Base-by-base conservation (phyloP, 2,797 vertebrate genomes). In the Sebastes steindachneri region DNA sequence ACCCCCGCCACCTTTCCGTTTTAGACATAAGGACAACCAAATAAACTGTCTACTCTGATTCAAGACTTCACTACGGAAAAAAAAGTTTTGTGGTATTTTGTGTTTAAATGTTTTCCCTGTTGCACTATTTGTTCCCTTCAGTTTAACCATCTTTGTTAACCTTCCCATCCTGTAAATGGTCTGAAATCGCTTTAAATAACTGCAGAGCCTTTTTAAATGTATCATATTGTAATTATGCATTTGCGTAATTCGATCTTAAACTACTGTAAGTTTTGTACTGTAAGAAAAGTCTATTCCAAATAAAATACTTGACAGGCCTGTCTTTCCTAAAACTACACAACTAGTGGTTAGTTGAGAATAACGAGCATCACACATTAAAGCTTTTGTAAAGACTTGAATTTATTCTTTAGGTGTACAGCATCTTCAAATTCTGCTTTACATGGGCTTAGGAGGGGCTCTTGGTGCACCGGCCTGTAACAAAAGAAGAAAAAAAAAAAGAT, bases 251-350 rank as follows among this genome's bases (percentile, higher is more conserved):
- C 68, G 91, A 94, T 96, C 95, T 97, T 95, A 93, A 97, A 86
- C 95, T 96, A 96, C 96, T 97, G 96, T 96, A 97, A 96, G 95
- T 97, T 97, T 97, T 97, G 96, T 97, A 97, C 96, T 97, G 96
- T 96, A 96, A 96, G 92, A 96, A 45, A 96, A 93, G 93, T 97
- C 95, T 96, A 96, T 96, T 96, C 95, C 94, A 96, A 97, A 97
- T 96, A 97, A 97, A 97, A 94, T 94, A 96, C 95, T 95, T 96
- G 76, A 90, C 78, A 83, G 73, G 73, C 68, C 65, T 73, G 62
- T 85, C 70, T 85, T 87, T 85, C 35, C 67, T 82, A 75, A 28
- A 76, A 65, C 31, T 53, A 73, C 58, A 81, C 35, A 48, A 65
- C 28, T 75, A n/a, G n/a, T 9, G 2, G 17, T 53, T 23, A 19